Evolutionary conservation across 2,797 vertebrate genomes (phyloP).

Genomic region (Xiphorhynchus erythropygius): DNA sequence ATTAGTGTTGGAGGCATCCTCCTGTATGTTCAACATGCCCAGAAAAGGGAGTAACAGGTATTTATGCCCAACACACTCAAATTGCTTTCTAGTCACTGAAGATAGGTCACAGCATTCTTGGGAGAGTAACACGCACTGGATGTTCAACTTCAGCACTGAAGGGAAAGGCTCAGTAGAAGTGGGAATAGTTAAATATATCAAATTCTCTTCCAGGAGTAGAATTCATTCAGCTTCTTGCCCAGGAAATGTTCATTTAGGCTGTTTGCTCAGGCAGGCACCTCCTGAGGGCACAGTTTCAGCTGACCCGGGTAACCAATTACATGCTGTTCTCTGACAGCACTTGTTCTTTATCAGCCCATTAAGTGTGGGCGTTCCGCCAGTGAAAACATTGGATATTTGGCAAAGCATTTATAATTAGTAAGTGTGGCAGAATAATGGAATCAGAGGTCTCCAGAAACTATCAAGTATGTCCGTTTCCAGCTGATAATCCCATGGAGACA

Average conservation of each 20-base stretch:
- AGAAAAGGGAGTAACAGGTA: not conserved
- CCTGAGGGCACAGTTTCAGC: not conserved
- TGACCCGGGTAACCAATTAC: not conserved
- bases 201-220: not conserved
- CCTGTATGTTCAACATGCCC: not conserved
- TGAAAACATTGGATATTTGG: conserved; percentile 21
- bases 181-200: not conserved
- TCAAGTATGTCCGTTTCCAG: not conserved
- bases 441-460: not conserved
- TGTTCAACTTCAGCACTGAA: not conserved
- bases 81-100: not conserved
- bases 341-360: conserved; percentile 46
- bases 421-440: conserved; percentile 52
- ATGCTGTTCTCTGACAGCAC: not conserved
- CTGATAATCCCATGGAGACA: not conserved
- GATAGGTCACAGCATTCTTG: not conserved
- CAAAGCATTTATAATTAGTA: conserved; percentile 38
- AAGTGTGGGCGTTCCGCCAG: conserved; percentile 53
- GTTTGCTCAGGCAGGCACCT: not conserved
- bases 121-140: not conserved
- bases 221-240: not conserved
- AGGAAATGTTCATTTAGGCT: not conserved
- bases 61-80: not conserved
- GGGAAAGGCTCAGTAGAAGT: not conserved
- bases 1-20: not conserved